A percentile compares a stretch with the other conserved stretches of the same genome.
Conservation (phyloP, 2,113 vertebrate genomes). For the Tichodroma muraria region DNA sequence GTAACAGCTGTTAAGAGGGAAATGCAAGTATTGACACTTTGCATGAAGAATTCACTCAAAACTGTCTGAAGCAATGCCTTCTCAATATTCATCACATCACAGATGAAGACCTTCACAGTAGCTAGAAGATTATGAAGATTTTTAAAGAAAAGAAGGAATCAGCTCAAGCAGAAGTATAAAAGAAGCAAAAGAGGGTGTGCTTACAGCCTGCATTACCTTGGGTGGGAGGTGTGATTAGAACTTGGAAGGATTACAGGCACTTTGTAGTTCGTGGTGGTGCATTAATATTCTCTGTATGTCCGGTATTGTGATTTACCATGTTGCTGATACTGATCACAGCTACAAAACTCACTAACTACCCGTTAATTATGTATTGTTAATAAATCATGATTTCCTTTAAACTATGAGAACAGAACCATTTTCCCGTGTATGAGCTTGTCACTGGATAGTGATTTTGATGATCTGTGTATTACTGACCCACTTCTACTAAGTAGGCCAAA, state of each 20-base stretch:
- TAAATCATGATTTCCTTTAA: background rate
- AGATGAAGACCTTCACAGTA: background rate
- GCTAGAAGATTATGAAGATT: background rate
- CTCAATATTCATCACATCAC: background rate
- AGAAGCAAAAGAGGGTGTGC: background rate
- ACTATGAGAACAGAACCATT: background rate
- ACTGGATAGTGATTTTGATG: background rate
- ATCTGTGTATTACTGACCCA: background rate
- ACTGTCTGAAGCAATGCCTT: background rate
- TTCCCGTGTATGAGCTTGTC: background rate
- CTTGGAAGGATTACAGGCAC: background rate
- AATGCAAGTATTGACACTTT: background rate
- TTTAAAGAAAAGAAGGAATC: background rate
- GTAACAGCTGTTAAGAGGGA: background rate
- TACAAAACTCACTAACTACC: background rate
- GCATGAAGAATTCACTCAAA: background rate
- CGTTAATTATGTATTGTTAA: background rate
- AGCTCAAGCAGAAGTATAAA: background rate
- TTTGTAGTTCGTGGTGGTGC: background rate
- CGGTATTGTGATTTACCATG: background rate
- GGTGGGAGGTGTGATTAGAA: background rate
- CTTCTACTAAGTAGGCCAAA: background rate
- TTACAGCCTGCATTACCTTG: background rate
- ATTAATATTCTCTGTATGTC: background rate
- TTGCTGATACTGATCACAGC: background rate